Conservation (phyloP, 1,140 invertebrate species). For the Drosophila sp. region DNA sequence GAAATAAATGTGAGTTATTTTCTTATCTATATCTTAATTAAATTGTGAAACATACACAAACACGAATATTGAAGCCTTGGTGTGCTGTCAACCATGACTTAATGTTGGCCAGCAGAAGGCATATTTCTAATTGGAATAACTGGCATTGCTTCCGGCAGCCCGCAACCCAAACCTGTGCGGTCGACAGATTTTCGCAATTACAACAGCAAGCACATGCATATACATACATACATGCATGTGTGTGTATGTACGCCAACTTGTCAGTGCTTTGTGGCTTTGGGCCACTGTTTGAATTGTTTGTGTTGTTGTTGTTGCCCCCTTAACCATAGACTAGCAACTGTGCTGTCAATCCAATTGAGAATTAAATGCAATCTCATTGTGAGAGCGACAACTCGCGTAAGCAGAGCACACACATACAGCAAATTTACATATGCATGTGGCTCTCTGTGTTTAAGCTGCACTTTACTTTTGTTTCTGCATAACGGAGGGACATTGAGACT, state of each 20-base stretch:
- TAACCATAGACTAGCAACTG: conserved; percentile 14
- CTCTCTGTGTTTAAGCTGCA: background rate
- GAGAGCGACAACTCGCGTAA: conserved; percentile 23
- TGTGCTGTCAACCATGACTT: conserved; percentile 20
- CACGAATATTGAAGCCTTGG: too few relatives aligned
- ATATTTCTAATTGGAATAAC: conserved; percentile 30
- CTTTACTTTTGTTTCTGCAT: conserved; percentile 1
- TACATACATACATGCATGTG: too few relatives aligned
- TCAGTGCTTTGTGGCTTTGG: conserved; percentile 13
- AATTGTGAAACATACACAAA: too few relatives aligned
- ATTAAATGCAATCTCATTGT: conserved; percentile 32
- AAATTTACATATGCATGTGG: background rate
- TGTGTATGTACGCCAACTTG: conserved; percentile 4
- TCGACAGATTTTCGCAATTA: conserved; percentile 42
- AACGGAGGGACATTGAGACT: background rate
- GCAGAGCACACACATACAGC: conserved; percentile 17
- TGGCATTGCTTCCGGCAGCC: conserved; percentile 11
- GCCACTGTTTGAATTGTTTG: conserved; percentile 27
- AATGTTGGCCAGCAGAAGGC: conserved; percentile 3
- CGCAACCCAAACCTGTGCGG: conserved; percentile 21
- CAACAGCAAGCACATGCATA: conserved; percentile 13
- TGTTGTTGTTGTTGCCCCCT: background rate
- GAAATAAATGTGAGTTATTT: background rate
- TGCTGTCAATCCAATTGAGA: conserved; percentile 25
- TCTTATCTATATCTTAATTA: too few relatives aligned